Percentiles rank a stretch among this genome's conserved stretches.
phyloP scores from a whole-genome alignment of 2,888 invertebrate genomes.

The Kryphioiulus occultus region DNA sequence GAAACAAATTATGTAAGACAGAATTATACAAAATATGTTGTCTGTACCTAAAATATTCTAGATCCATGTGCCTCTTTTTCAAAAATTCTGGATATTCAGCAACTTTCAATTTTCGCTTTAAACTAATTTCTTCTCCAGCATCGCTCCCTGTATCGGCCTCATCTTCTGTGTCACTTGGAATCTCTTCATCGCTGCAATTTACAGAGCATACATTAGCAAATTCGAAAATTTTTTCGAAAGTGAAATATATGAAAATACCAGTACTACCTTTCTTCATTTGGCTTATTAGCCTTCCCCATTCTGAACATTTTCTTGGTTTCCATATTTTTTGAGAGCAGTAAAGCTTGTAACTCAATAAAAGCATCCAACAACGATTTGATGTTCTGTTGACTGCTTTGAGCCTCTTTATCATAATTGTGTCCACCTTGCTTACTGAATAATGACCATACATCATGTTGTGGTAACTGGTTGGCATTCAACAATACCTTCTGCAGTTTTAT shows the following conservation, averaged over 20 bases:
- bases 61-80: constrained; percentile 59
- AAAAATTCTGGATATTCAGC: constrained; percentile 60
- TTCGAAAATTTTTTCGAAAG: neutral
- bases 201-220: neutral
- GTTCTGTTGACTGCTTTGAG: constrained; percentile 67
- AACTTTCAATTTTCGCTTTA: constrained; percentile 47
- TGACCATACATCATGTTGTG: constrained; percentile 69
- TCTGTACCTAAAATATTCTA: constrained; percentile 58
- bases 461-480: constrained; percentile 78
- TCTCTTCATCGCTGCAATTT: constrained; percentile 55
- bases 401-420: constrained; percentile 60
- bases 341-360: constrained; percentile 67
- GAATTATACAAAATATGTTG: no score
- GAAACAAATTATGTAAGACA: neutral
- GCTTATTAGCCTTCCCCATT: neutral
- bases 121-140: constrained; percentile 59
- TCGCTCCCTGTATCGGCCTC: constrained; percentile 45
- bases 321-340: constrained; percentile 64
- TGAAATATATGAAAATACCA: neutral
- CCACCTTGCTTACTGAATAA: constrained; percentile 63
- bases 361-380: constrained; percentile 70
- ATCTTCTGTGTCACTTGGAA: constrained; percentile 55
- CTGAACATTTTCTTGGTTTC: constrained; percentile 71
- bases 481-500: constrained; percentile 87
- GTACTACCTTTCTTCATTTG: neutral